Base-by-base conservation (phyloP, 1,140 invertebrate genomes). In the Pollicipes pollicipes region DNA sequence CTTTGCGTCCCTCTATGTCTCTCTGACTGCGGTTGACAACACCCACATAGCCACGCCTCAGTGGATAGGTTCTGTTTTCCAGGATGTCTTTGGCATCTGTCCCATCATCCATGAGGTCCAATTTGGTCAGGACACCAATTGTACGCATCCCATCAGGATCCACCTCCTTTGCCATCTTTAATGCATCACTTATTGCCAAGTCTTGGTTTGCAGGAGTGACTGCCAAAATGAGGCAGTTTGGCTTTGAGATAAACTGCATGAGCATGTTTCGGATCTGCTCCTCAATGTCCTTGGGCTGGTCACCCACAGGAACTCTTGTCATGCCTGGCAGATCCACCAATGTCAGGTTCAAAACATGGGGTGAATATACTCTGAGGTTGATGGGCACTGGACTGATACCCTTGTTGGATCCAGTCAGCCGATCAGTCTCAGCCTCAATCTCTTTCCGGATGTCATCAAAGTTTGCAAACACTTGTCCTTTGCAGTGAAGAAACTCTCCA, bases 41-140 rank as follows among this genome's bases (percentile, higher is more conserved):
- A 76, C 97, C 97, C 77, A 99, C 95, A 78, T 97, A 98, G 17
- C 95, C 94, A 78, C 97, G 85, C 72, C 97, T 85, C 69, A 99
- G 83, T 4, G 96, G 95, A 72, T 99, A 83, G 69, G 98, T 82
- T 81, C 95, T 95, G 82, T 99, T 99, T 82, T 99, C 97, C 71
- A 99, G 83, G 75, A 99, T 93, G 76, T 99, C 97, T 70, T 93
- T 85, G 21, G 97, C 97, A 85, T 99, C 97, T 32, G 97, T 99
- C 32, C 97, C 97, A 78, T 99, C 95, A 79, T 99, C 97, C 97
- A 99, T 99, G 78, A 99, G 85, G 86, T 99, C 97, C 69, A 99
- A 82, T 81, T 99, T 99, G 67, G 97, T 99, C 72, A 99, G 95
- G 24, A 99, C 97, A 80, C 97, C 97, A 82, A 99, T 99, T 16